Percentiles rank a stretch among this genome's conserved stretches.
phyloP scores from a whole-genome alignment of 2,888 invertebrate genomes.

The Bedellia somnulentella region DNA sequence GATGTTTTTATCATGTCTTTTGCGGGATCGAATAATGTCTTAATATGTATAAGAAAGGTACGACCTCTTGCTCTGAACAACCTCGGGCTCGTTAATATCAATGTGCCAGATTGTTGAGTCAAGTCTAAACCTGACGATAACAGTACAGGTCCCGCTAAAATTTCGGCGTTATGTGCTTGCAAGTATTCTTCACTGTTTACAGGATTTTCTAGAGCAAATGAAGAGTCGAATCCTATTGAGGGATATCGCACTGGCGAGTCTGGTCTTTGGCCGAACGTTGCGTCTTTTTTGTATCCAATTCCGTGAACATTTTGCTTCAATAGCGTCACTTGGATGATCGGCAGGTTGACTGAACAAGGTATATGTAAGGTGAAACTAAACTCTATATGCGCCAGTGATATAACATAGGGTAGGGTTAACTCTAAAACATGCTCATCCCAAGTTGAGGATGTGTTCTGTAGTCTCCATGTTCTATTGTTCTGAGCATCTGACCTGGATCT shows the following conservation, averaged over 20 bases:
- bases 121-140: slow-evolving; percentile 81
- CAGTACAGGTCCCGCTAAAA: slow-evolving; percentile 86
- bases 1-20: slow-evolving; percentile 57
- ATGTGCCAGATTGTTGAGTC: slow-evolving; percentile 80
- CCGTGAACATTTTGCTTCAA: slow-evolving; percentile 64
- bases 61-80: slow-evolving; percentile 76
- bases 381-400: slow-evolving; percentile 85
- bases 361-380: slow-evolving; percentile 82
- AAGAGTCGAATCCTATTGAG: slow-evolving; percentile 31
- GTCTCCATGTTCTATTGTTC: slow-evolving; percentile 85
- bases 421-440: slow-evolving; percentile 95
- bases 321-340: slow-evolving; percentile 74
- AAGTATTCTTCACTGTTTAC: slow-evolving; percentile 79
- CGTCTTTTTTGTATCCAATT: slow-evolving; percentile 55
- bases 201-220: slow-evolving; percentile 65
- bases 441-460: slow-evolving; percentile 85
- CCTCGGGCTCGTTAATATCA: slow-evolving; percentile 85
- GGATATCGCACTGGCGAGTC: slow-evolving; percentile 41
- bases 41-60: slow-evolving; percentile 79
- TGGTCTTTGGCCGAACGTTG: slow-evolving; percentile 38
- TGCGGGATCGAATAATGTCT: slow-evolving; percentile 68
- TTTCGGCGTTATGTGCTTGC: slow-evolving; percentile 85
- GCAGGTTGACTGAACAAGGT: slow-evolving; percentile 70
- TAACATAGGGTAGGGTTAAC: slow-evolving; percentile 77
- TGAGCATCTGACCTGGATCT: slow-evolving; percentile 87